A percentile compares a stretch with the other conserved stretches of the same genome.
Conservation (phyloP, 2,113 vertebrate species). For the Corydoras sp. region DNA sequence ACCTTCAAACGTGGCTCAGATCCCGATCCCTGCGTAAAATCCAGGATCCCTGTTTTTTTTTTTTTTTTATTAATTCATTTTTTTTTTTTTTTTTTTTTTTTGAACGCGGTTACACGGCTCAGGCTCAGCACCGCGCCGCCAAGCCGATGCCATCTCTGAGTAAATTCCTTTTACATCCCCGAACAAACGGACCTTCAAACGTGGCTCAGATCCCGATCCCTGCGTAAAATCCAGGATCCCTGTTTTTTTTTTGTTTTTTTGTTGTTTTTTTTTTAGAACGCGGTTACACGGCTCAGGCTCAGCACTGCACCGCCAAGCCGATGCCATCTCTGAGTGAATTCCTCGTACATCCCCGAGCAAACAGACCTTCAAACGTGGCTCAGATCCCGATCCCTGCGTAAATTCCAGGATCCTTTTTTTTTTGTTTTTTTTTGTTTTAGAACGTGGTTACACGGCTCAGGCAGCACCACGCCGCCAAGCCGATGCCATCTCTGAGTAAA, state of each 20-base stretch:
- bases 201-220: slow-evolving; percentile 13
- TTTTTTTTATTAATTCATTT: too few species aligned
- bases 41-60: too few species aligned
- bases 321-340: slow-evolving; percentile 52
- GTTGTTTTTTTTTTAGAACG: slow-evolving; percentile 39
- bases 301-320: too few species aligned
- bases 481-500: slow-evolving; percentile 53
- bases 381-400: slow-evolving; percentile 22
- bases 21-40: slow-evolving; percentile 22
- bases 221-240: too few species aligned
- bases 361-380: too few species aligned
- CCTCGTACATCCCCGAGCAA: slow-evolving; percentile 48
- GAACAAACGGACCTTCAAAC: slow-evolving; percentile 27
- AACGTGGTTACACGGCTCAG: slow-evolving; percentile 48
- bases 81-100: slow-evolving; percentile 30
- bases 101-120: slow-evolving; percentile 46
- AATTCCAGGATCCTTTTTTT: too few species aligned
- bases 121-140: slow-evolving; percentile 38
- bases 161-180: slow-evolving; percentile 50
- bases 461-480: slow-evolving; percentile 42
- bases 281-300: too few species aligned
- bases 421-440: slow-evolving; percentile 30
- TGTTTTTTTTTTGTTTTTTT: too few species aligned
- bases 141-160: slow-evolving; percentile 52
- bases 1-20: too few species aligned